A percentile compares a stretch with the other conserved stretches of the same genome.
These are phyloP conservation scores for Epizoanthus stellaris DNA, from an alignment of 92 coral and sea anemone genomes.

Conservation along the genomic window DNA sequence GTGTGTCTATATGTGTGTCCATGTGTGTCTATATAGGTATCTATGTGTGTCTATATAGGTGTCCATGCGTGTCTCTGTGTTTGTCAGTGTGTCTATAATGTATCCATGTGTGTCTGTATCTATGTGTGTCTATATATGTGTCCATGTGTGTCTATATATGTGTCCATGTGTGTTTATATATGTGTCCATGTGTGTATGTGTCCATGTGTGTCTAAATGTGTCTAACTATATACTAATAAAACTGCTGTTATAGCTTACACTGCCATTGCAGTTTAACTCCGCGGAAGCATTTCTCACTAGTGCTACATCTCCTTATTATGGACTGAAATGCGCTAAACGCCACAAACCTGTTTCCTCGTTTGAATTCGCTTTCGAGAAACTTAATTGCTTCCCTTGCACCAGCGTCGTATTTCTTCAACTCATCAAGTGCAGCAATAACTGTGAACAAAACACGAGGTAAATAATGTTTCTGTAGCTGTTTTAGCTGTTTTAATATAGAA, in stretches of 20 bases:
- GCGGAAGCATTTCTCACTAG: no score
- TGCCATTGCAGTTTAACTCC: no score
- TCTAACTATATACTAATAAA: no score
- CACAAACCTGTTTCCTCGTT: slow-evolving; percentile 90
- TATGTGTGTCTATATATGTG: neutral
- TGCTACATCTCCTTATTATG: no score
- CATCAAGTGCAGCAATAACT: slow-evolving; percentile 97
- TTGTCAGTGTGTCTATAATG: neutral
- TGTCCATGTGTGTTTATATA: neutral
- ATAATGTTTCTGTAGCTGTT: no score
- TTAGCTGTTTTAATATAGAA: no score
- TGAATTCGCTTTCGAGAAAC: slow-evolving; percentile 90
- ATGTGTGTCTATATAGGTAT: neutral
- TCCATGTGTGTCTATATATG: neutral
- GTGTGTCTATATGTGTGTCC: no score
- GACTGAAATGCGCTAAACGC: no score
- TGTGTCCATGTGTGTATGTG: neutral
- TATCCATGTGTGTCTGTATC: no score
- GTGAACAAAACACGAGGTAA: neutral
- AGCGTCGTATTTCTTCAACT: slow-evolving; percentile 90
- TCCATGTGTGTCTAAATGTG: no score
- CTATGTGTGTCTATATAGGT: neutral
- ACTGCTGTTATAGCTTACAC: no score
- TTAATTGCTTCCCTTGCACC: slow-evolving; percentile 99
- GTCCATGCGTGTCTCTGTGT: neutral